These are phyloP conservation scores for Drosophila pseudotakahashii DNA, from an alignment of 2,888 invertebrate species.

Conservation along the genomic window DNA sequence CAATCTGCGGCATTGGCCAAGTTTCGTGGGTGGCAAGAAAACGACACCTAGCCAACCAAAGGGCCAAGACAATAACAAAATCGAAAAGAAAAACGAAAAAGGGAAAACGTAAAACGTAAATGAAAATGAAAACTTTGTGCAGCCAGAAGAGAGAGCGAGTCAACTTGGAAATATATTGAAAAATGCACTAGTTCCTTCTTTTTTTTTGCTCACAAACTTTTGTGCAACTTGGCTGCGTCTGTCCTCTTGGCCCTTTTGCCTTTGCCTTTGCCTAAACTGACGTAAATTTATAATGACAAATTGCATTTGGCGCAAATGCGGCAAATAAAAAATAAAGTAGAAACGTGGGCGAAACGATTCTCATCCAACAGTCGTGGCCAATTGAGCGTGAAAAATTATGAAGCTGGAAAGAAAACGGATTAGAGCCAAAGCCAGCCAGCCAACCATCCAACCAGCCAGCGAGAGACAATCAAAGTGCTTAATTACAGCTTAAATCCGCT, in stretches of 20 bases:
- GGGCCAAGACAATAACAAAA: constrained; percentile 35
- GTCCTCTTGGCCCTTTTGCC: constrained; percentile 6
- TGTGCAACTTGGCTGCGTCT: constrained; percentile 31
- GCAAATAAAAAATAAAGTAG: constrained; percentile 37
- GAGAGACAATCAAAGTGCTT: constrained; percentile 56
- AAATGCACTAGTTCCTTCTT: constrained; percentile 56
- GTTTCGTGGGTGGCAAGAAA: constrained; percentile 29
- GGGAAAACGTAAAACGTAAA: background rate
- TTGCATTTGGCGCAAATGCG: constrained; percentile 76
- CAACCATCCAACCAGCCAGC: constrained; percentile 10
- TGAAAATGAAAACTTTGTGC: constrained; percentile 11
- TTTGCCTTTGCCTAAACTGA: constrained; percentile 73
- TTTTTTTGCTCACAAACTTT: constrained; percentile 26
- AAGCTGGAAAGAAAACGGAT: constrained; percentile 43
- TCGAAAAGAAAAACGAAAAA: background rate
- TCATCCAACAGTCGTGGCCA: constrained; percentile 50
- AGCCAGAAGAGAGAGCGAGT: constrained; percentile 38
- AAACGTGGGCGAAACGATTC: constrained; percentile 33
- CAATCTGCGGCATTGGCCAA: constrained; percentile 65
- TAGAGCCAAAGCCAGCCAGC: constrained; percentile 30
- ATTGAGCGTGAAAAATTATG: constrained; percentile 78
- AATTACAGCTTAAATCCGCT: constrained; percentile 64
- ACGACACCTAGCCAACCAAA: constrained; percentile 28
- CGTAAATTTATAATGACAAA: constrained; percentile 82
- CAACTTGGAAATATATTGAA: constrained; percentile 71